Percentiles rank a stretch among this genome's conserved stretches.
phyloP scores from a whole-genome alignment of 2,113 vertebrate species.

The Nesogale talazaci region DNA sequence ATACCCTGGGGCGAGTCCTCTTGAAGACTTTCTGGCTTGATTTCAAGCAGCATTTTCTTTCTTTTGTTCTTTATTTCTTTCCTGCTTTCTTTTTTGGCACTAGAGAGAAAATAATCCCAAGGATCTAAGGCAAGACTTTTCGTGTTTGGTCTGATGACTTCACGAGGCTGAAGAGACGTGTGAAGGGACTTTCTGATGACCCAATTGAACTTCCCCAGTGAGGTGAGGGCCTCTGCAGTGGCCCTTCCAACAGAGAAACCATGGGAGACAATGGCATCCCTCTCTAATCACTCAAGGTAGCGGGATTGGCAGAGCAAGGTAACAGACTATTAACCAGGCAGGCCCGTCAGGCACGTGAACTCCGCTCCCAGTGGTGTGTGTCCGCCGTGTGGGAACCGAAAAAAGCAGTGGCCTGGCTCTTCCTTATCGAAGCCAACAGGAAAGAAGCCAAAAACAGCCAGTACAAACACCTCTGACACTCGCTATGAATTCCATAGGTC shows the following conservation, averaged over 20 bases:
- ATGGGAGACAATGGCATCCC: background rate
- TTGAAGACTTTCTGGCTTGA: background rate
- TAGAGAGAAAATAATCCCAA: background rate
- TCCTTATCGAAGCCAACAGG: background rate
- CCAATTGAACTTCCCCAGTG: background rate
- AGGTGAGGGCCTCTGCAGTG: background rate
- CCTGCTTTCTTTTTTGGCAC: no score
- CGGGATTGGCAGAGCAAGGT: background rate
- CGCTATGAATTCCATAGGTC: conserved; percentile 16
- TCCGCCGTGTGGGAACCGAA: background rate
- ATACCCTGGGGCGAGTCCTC: conserved; percentile 10
- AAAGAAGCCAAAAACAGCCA: background rate
- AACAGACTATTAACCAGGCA: background rate
- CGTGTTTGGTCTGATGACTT: background rate
- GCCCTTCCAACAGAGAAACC: accelerated
- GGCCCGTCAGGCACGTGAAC: background rate
- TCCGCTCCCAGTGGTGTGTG: no score
- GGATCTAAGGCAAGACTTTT: background rate
- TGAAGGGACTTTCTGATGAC: background rate
- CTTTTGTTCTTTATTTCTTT: no score
- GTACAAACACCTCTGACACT: background rate
- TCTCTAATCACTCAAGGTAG: background rate
- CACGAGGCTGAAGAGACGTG: background rate
- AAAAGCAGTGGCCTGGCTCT: background rate
- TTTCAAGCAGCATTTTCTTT: background rate